Base-by-base conservation (phyloP, 2,113 vertebrate species). In the Alligator mississippiensis region DNA sequence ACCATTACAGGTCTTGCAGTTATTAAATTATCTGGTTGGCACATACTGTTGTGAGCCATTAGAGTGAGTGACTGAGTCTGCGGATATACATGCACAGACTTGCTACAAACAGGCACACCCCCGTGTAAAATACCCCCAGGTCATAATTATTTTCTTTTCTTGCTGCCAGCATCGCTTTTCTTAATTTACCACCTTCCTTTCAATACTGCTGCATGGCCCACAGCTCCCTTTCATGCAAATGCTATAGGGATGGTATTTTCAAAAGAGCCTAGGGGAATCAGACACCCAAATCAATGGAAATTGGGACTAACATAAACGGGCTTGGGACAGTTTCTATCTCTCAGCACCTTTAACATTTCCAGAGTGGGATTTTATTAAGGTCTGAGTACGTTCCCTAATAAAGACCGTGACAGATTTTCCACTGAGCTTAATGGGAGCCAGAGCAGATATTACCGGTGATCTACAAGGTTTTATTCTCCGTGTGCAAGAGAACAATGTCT, bases 401-500 rank as follows among this genome's bases (percentile, higher is more conserved):
- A 75, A 80, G 3, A 5, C 27, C 77, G 92, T 12, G 60, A 54
- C 76, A 63, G 76, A 1, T 16, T 34, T 72, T 59, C 57, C 87
- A 58, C 38, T 0, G 2, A 4, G 38, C 85, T 62, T 70, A 0
- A 0, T 24, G 85, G 57, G 74, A 8, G 1, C 30, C 21, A 85
- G 55, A 66, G 2, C 68, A 72, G 62, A 59, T n/a, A 55, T 80
- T 24, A 55, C 72, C 75, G 87, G 62, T 19, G 60, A 93, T 90
- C 0, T 1, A 93, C 34, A 8, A 61, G 6, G 89, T 77, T 66
- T 58, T 81, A 28, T 30, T 62, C 93, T 28, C 89, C 90, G 83
- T 85, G 78, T 83, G 13, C 81, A 88, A 5, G 86, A 94, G 82
- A 89, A 83, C 85, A 54, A 95, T 82, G 1, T 60, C 90, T 94